phyloP scores from a whole-genome alignment of 23 tunicate genomes.

The Clavelina lepadiformis region DNA sequence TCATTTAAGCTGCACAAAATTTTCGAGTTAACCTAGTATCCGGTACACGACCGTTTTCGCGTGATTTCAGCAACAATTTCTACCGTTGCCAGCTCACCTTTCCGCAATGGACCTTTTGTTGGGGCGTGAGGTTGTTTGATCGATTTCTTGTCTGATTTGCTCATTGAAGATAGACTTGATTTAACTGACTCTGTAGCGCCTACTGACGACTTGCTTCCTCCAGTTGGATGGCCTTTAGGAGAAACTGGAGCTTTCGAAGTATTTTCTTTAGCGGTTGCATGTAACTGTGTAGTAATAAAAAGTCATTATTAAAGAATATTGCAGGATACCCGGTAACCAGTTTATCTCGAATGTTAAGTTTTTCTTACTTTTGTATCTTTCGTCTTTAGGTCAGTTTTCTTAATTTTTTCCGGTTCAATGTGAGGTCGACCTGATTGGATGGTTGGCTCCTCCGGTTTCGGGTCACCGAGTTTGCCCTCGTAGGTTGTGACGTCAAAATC shows the following conservation, averaged over 20 bases:
- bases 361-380: neutral
- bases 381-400: slow-evolving; percentile 2
- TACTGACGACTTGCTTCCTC: too few relatives aligned
- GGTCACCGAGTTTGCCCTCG: slow-evolving; percentile 74
- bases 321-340: neutral
- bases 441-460: slow-evolving; percentile 73
- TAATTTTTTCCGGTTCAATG: slow-evolving; percentile 75
- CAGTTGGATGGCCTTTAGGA: too few relatives aligned
- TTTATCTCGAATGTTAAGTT: neutral
- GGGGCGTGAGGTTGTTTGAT: slow-evolving; percentile 31
- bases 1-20: too few relatives aligned
- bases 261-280: too few relatives aligned
- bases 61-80: too few relatives aligned
- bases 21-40: too few relatives aligned
- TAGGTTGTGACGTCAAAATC: slow-evolving; percentile 70
- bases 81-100: too few relatives aligned
- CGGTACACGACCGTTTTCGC: too few relatives aligned
- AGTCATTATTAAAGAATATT: neutral
- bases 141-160: neutral
- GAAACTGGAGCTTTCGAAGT: too few relatives aligned
- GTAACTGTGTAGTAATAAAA: too few relatives aligned
- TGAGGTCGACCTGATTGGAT: slow-evolving; percentile 34
- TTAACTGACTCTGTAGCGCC: too few relatives aligned
- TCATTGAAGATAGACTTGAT: slow-evolving; percentile 20
- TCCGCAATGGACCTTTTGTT: slow-evolving; percentile 8